Percentiles rank a stretch among this genome's conserved stretches.
These are phyloP conservation scores for Salvator merianae DNA, from an alignment of 2,113 vertebrate genomes.

Conservation along the genomic window DNA sequence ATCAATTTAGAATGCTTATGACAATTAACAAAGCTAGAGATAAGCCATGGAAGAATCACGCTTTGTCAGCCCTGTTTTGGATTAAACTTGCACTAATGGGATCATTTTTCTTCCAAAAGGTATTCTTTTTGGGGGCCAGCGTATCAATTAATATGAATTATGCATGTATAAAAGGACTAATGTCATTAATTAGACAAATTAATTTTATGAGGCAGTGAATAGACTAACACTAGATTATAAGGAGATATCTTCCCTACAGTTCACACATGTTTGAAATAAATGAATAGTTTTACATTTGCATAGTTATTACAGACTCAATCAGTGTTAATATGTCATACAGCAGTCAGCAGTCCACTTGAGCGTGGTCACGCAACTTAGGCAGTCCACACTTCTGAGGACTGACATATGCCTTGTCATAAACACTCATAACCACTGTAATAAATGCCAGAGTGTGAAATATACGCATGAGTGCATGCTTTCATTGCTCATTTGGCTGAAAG, in stretches of 20 bases:
- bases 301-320: conserved; percentile 68
- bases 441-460: conserved; percentile 1
- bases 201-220: conserved; percentile 88
- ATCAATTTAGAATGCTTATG: conserved; percentile 96
- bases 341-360: conserved; percentile 44
- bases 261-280: conserved; percentile 71
- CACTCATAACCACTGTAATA: neutral
- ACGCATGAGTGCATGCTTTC: neutral
- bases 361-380: conserved; percentile 23
- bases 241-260: conserved; percentile 72
- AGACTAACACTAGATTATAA: conserved; percentile 82
- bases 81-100: conserved; percentile 94
- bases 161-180: conserved; percentile 94
- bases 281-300: conserved; percentile 79
- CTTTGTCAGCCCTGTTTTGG: conserved; percentile 97
- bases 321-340: conserved; percentile 67
- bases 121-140: conserved; percentile 87
- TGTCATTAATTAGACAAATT: conserved; percentile 99
- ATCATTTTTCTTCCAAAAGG: conserved; percentile 96
- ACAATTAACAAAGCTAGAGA: conserved; percentile 89
- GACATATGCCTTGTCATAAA: accelerated
- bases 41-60: conserved; percentile 83
- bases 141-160: conserved; percentile 99
- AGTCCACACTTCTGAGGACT: conserved; percentile 23
- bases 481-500: neutral